These are phyloP conservation scores for Rhea americana DNA, from an alignment of 2,113 vertebrate species.

Conservation along the genomic window DNA sequence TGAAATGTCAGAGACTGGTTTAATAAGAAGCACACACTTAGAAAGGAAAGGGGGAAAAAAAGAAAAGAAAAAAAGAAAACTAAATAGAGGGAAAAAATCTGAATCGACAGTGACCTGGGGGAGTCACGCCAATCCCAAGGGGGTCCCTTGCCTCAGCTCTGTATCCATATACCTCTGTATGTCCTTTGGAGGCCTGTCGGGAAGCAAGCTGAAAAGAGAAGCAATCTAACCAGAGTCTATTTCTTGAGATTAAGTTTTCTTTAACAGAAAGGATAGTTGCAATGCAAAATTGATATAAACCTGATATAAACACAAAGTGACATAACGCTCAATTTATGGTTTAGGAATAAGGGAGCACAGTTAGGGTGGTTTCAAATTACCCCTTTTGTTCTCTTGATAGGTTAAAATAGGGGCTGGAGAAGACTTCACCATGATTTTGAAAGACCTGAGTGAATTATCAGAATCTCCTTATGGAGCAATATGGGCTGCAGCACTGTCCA, in stretches of 20 bases:
- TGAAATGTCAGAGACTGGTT: not conserved
- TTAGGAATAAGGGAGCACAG: not conserved
- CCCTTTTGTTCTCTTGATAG: accelerated
- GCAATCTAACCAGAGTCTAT: not conserved
- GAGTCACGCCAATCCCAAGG: not conserved
- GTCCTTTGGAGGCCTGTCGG: not conserved
- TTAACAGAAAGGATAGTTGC: not conserved
- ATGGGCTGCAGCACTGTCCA: not conserved
- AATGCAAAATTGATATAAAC: not conserved
- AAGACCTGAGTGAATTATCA: not conserved
- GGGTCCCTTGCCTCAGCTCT: not conserved
- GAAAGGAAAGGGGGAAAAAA: not conserved
- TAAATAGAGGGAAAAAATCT: not conserved
- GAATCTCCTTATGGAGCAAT: accelerated
- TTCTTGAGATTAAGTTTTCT: not conserved
- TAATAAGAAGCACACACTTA: not conserved
- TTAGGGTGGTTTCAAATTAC: not conserved
- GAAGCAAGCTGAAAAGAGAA: not conserved
- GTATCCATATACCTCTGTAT: not conserved
- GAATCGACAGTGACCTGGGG: not conserved
- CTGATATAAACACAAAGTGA: not conserved
- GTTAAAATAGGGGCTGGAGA: accelerated
- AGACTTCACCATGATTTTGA: not conserved
- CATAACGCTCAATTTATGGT: not conserved
- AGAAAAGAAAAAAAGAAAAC: not conserved